Percentiles rank a stretch among this genome's conserved stretches.
Evolutionary conservation across 2,888 invertebrate genomes (phyloP).

Genomic region (Noctua fimbriata): DNA sequence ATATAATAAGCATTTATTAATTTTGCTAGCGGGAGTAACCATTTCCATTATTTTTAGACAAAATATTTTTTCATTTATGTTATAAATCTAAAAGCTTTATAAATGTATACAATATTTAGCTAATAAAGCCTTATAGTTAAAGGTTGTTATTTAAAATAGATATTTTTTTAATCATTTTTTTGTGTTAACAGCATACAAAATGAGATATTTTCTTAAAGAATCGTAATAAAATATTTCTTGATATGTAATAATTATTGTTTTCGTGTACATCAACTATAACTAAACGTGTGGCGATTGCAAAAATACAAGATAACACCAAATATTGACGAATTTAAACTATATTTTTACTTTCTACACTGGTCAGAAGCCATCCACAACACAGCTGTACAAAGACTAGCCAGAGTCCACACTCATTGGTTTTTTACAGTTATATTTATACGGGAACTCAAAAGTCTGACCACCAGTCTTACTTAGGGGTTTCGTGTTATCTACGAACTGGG

Average conservation of each 20-base stretch:
- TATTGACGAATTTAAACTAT: constrained; percentile 41
- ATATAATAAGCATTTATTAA: background rate
- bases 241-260: constrained; percentile 72
- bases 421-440: background rate
- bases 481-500: background rate
- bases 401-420: background rate
- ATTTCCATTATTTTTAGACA: constrained; percentile 30
- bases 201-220: constrained; percentile 29
- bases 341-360: background rate
- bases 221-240: constrained; percentile 65
- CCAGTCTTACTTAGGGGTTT: background rate
- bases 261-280: constrained; percentile 46
- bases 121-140: constrained; percentile 17
- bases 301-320: constrained; percentile 42
- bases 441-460: background rate
- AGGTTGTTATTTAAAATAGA: background rate
- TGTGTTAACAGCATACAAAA: constrained; percentile 53
- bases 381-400: no score
- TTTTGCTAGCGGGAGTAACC: constrained; percentile 12
- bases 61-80: constrained; percentile 29
- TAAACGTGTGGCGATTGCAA: constrained; percentile 54
- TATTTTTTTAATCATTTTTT: background rate
- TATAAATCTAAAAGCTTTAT: constrained; percentile 22
- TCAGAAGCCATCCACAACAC: no score
- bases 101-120: no score